phyloP scores from a whole-genome alignment of 2,797 vertebrate genomes.

The Coilia nasus region DNA sequence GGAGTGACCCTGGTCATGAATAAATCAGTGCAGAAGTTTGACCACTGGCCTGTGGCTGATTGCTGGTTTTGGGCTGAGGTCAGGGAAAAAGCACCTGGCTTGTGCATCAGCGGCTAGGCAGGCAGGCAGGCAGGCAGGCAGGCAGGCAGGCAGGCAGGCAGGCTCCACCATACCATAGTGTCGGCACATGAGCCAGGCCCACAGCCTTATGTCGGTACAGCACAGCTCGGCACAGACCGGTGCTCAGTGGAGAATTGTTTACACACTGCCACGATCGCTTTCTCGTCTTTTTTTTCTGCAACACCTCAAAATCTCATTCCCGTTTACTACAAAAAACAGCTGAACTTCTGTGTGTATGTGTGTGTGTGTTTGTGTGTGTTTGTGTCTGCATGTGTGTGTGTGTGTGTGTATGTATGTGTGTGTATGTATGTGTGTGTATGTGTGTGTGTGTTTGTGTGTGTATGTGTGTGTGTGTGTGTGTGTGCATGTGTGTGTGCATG shows the following conservation, averaged over 20 bases:
- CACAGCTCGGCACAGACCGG: not conserved
- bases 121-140: too few relatives aligned
- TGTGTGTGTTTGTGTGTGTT: too few relatives aligned
- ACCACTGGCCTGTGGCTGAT: slow-evolving; percentile 73
- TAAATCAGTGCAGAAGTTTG: slow-evolving; percentile 69
- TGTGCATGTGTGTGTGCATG: slow-evolving; percentile 38
- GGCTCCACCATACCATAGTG: not conserved
- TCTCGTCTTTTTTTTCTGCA: not conserved
- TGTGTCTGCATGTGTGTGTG: too few relatives aligned
- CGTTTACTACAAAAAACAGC: not conserved
- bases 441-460: not conserved
- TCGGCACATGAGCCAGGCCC: not conserved
- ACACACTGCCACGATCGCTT: not conserved
- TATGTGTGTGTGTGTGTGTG: not conserved
- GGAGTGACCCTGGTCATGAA: slow-evolving; percentile 65
- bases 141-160: not conserved
- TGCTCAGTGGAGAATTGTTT: not conserved
- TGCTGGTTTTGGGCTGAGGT: slow-evolving; percentile 61
- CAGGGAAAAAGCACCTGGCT: not conserved
- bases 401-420: slow-evolving; percentile 31
- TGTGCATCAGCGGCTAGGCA: not conserved
- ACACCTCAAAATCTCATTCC: not conserved
- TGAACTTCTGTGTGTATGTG: not conserved
- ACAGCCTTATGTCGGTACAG: not conserved
- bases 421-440: not conserved